These are phyloP conservation scores for Thera obeliscata DNA, from an alignment of 2,888 invertebrate species.

Conservation along the genomic window DNA sequence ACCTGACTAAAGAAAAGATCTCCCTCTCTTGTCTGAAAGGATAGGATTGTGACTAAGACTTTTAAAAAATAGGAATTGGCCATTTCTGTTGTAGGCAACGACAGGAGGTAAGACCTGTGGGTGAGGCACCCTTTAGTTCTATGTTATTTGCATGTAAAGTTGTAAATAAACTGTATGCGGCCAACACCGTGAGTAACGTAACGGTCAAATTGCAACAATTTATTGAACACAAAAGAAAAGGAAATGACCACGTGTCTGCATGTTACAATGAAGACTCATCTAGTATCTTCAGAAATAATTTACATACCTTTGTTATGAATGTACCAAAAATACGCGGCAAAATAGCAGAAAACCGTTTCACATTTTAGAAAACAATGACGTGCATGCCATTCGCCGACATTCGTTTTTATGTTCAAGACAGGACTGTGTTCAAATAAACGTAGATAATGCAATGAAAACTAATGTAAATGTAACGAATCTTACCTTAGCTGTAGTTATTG, in stretches of 20 bases:
- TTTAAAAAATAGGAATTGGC: too few species aligned
- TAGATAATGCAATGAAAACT: neutral
- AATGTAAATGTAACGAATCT: neutral
- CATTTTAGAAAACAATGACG: neutral
- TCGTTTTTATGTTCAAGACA: neutral
- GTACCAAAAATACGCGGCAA: neutral
- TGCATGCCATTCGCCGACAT: neutral
- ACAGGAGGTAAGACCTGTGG: too few species aligned
- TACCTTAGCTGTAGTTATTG: neutral
- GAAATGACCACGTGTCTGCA: neutral
- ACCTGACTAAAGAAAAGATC: too few species aligned
- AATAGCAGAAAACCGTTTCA: neutral
- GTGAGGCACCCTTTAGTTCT: too few species aligned
- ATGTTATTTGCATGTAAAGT: too few species aligned
- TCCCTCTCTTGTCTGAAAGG: too few species aligned
- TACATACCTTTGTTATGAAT: too few species aligned
- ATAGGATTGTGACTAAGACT: too few species aligned
- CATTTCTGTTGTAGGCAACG: too few species aligned
- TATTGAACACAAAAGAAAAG: constrained; percentile 1
- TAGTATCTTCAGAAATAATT: neutral
- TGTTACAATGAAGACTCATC: neutral
- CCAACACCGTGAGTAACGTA: neutral
- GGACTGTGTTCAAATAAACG: neutral
- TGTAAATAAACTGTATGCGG: neutral
- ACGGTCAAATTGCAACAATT: neutral